Evolutionary conservation across 2,888 invertebrate species (phyloP), one percentile per base, ranked within the genome.

Genomic region (Drosophila austrosaltans): DNA sequence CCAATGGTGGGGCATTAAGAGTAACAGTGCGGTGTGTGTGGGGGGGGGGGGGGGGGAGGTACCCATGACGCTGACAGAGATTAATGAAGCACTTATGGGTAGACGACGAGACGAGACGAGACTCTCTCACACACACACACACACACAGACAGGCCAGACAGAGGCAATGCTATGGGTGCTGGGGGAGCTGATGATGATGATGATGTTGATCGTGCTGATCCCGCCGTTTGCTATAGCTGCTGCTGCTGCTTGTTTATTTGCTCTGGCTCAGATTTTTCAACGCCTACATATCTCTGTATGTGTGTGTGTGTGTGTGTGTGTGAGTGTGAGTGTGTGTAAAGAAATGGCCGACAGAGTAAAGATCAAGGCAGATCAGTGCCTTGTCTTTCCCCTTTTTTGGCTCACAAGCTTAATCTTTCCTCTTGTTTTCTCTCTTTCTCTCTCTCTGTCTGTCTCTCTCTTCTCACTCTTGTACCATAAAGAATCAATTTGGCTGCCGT

Each of bases 11-110:
- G 3, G 6, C 7, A n/a, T 10, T 40, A 56, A 22, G 32, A 5
- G 54, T 28, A 32, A 12, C 28, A 10, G 12, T 42, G 16, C 16
- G 16, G 16, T 16, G 16, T 16, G 16, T 16, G 16, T 16, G 16
- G 0, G 16, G 16, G 36, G 56, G 56, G 63, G 16, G 16, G 0
- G 16, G 16, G 36, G 56, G 56, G 63, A 22, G 58, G 64, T 44
- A 16, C 54, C 54, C 64, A 28, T 75, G 42, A 12, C 72, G 76
- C 82, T 85, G 88, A 89, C 89, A 89, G 88, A 85, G 85, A 89
- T 85, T 89, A 85, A 85, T 85, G 89, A 89, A 85, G 88, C 86
- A 85, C 88, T 89, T 86, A 85, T 85, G 85, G 88, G 80, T 76
- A 87, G 85, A 72, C 80, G 81, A 79, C 77, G 72, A 87, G 85